Evolutionary conservation across 2,797 vertebrate genomes (phyloP).

Genomic region (Cyclura pinguis): DNA sequence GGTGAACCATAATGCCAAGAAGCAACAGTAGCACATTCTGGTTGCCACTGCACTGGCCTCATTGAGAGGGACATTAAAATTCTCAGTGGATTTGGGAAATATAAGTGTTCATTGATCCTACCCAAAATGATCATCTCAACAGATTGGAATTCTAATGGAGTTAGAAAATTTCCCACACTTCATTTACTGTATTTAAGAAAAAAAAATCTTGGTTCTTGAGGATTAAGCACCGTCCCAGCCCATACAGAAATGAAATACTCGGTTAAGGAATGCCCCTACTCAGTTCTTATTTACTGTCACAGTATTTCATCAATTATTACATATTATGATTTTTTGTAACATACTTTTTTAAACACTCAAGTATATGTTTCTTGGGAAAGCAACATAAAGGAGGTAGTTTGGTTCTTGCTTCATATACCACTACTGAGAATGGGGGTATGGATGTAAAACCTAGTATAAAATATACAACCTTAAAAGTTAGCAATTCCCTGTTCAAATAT

Average conservation of each 20-base stretch:
- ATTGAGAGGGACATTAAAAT: too few species aligned
- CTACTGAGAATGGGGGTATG: not conserved
- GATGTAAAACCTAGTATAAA: constrained; percentile 7
- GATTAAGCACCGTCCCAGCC: not conserved
- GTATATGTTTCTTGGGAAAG: constrained; percentile 25
- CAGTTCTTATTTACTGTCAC: not conserved
- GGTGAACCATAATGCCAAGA: too few species aligned
- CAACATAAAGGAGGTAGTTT: constrained; percentile 11
- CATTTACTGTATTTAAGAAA: too few species aligned
- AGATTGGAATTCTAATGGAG: too few species aligned
- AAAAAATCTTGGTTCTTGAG: too few species aligned
- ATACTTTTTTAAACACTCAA: not conserved
- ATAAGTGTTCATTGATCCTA: too few species aligned
- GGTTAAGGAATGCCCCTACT: not conserved
- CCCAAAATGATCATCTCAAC: too few species aligned
- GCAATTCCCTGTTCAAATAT: constrained; percentile 4
- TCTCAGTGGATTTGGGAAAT: too few species aligned
- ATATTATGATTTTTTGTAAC: not conserved
- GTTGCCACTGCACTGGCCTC: too few species aligned
- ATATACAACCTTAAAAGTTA: constrained; percentile 22
- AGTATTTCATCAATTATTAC: not conserved
- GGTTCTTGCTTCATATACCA: not conserved
- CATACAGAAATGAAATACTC: constrained; percentile 1
- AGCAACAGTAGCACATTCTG: too few species aligned
- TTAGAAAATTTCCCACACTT: too few species aligned